These are phyloP conservation scores for Dinoponera quadriceps DNA, from an alignment of 1,140 invertebrate genomes.

Conservation along the genomic window DNA sequence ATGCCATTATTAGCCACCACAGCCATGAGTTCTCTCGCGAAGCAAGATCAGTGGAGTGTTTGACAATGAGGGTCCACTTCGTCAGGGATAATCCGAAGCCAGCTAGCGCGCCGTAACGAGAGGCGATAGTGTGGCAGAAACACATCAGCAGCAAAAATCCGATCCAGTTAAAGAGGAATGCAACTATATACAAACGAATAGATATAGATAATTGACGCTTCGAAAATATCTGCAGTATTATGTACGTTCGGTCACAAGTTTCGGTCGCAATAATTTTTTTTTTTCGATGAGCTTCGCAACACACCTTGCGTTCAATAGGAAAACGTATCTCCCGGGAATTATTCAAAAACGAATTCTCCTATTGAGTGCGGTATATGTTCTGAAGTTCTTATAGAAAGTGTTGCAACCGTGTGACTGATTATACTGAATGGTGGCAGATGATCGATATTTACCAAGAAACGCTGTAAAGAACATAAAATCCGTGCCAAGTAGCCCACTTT, in stretches of 20 bases:
- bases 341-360: no score
- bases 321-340: no score
- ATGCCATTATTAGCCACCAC: conserved; percentile 96
- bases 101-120: conserved; percentile 95
- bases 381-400: no score
- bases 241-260: no score
- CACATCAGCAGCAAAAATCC: conserved; percentile 96
- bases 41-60: conserved; percentile 94
- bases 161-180: conserved; percentile 97
- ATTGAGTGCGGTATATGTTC: no score
- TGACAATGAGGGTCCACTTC: conserved; percentile 97
- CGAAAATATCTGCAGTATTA: neutral
- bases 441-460: conserved; percentile 90
- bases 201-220: conserved; percentile 20
- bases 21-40: conserved; percentile 95
- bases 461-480: conserved; percentile 95
- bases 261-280: no score
- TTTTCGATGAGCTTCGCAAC: no score
- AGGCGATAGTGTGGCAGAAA: conserved; percentile 97
- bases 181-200: conserved; percentile 86
- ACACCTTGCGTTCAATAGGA: no score
- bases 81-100: conserved; percentile 96
- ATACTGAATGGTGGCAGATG: neutral
- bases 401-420: no score
- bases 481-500: conserved; percentile 92